Evolutionary conservation across 1,140 invertebrate species (phyloP).

Genomic region (Drosophila miranda): DNA sequence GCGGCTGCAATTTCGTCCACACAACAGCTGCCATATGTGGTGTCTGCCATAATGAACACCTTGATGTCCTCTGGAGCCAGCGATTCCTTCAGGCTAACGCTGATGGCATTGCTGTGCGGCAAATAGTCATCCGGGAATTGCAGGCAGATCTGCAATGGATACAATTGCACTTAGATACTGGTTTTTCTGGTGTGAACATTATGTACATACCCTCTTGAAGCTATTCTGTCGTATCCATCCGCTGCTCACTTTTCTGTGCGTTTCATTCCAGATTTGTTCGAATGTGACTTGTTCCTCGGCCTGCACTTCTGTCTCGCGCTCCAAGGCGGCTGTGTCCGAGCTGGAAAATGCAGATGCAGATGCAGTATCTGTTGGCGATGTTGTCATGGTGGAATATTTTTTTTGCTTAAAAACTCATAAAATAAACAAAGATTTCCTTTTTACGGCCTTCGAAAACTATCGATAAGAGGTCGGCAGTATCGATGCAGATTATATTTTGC

Average conservation of each 20-base stretch:
- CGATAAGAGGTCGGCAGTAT: no score
- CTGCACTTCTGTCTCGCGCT: conserved; percentile 56
- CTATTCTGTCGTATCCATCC: conserved; percentile 87
- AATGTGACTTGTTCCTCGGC: conserved; percentile 28
- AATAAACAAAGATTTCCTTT: conserved; percentile 37
- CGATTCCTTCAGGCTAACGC: conserved; percentile 84
- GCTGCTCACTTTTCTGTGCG: conserved; percentile 84
- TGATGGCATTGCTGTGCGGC: conserved; percentile 87
- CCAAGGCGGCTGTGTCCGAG: conserved; percentile 64
- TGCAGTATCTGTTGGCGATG: conserved; percentile 20
- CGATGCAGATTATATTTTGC: no score
- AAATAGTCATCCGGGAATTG: conserved; percentile 95
- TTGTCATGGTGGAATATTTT: conserved; percentile 36
- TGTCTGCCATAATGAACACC: conserved; percentile 95
- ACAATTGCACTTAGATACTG: conserved; percentile 23
- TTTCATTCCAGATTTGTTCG: conserved; percentile 80
- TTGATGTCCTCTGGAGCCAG: conserved; percentile 75
- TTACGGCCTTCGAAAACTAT: not conserved
- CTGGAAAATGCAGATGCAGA: conserved; percentile 71
- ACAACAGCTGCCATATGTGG: conserved; percentile 97
- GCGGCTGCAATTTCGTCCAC: conserved; percentile 93
- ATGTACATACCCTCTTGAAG: conserved; percentile 85
- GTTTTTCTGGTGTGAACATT: not conserved
- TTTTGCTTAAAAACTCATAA: conserved; percentile 30
- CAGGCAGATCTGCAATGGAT: conserved; percentile 88